Base-by-base conservation (phyloP, 2,113 vertebrate species). In the Vanacampus margaritifer region DNA sequence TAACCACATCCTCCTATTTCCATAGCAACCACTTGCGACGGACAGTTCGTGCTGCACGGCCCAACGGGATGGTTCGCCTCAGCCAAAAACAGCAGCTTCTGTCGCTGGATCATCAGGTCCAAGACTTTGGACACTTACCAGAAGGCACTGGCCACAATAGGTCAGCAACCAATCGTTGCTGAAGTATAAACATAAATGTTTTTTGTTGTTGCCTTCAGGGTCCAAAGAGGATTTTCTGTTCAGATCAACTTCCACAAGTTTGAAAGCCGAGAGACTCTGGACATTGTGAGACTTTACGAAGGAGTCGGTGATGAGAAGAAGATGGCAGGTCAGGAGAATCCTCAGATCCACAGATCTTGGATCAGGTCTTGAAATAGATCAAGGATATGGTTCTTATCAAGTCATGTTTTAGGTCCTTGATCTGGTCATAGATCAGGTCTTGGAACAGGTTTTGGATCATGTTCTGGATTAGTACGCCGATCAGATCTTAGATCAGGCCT, bases 101-200 rank as follows among this genome's bases (percentile, higher is more conserved):
- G 92, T 51, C 88, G 89, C 58, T 93, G 92, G 92, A 81, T 92
- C 64, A 82, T 93, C 77, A 82, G 86, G 91, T 92, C 19, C 32
- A 1, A 37, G 32, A n/a, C 32, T 60, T 39, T 36, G 35, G 23
- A 39, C 3, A 35, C 21, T 60, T 17, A 43, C n/a, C 21, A 32
- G 32, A 36, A 21, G n/a, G 19, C 46, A 21, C 17, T 50, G 19
- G 21, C 19, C 53, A 17, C 53, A 8, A 56, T 53, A 11, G 54
- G 26, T 57, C 17, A 57, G 26, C 16, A 17, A 19, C 26, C 26
- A 57, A 32, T 23, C 36, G 13, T 61, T 12, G n/a, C 21, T 13
- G 21, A 37, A 41, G 12, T 10, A 6, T 41, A 17, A 62, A 6
- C 2, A 1, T 7, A 24, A 39, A 24, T 37, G 50, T 51, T 54